Evolutionary conservation across 2,888 invertebrate genomes (phyloP), one percentile per base, ranked within the genome.

Genomic region (Aplocera efformata): DNA sequence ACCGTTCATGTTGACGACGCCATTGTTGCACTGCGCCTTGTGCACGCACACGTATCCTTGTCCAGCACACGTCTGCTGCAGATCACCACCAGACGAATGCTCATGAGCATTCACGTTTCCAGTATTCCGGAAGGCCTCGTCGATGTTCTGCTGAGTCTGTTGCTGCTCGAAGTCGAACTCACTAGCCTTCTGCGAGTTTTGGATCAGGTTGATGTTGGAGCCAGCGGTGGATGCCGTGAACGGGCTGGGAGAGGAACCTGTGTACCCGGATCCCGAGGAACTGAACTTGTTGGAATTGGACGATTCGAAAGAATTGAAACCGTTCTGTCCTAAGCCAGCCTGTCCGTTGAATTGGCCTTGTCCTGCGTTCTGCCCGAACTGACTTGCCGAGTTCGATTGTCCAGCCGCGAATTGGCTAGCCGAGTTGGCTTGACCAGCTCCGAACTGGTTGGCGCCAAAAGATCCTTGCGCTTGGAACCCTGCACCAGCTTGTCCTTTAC

Each of bases 21-120:
- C 93, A 46, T 92, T 90, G 48, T 83, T 68, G 64, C 93, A 93
- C 53, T 90, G 82, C 0, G 89, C 71, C 47, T 89, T 91, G 0
- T 83, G 74, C 0, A 92, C 92, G 65, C 93, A 93, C 27, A 90
- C 79, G 62, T 89, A 90, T 5, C 90, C 91, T 32, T 84, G 76
- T 0, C 90, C 92, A 46, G 77, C 79, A 60, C 93, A 93, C 7
- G 88, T 82, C 57, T 90, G 78, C 56, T 84, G 88, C 17, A 89
- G 53, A 1, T 77, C 82, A 0, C 79, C 81, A 1, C 77, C 79
- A 8, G 56, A 17, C 13, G 13, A 53, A 32, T 67, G 69, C 20
- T 70, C 66, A 33, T 68, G 60, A 31, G 71, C 72, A 6, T 73
- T 67, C 0, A 81, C 76, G 9, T 77, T 80, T 0, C 79, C 79